Evolutionary conservation across 2,113 vertebrate species (phyloP), one percentile per base, ranked within the genome.

Genomic region (Corydoras sp.): DNA sequence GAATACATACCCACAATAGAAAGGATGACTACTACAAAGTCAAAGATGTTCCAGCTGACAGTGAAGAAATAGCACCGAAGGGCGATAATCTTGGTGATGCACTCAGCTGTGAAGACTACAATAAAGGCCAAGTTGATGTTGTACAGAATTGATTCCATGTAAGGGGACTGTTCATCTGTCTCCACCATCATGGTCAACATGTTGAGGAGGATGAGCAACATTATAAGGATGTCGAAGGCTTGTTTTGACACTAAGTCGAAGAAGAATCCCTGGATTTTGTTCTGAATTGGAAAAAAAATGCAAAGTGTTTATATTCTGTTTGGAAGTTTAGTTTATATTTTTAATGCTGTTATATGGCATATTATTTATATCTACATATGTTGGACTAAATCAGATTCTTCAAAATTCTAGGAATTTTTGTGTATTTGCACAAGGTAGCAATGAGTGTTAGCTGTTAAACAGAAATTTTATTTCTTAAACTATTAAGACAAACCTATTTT

Each of bases 121-220:
- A 99, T 94, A 72, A 99, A 99, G 77, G 91, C 92, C 88, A 98
- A 88, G 86, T 99, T 99, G 89, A 98, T 86, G 79, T 95, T 93
- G 80, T 94, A 82, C 7, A 98, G 89, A 83, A 96, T 93, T 54
- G 82, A 81, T 78, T 96, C 88, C 87, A 94, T 95, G 66, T 89
- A 85, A 0, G 86, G 79, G 15, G 93, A 90, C 88, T 98, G 96
- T 79, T 99, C 94, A 49, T 99, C 97, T 0, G 95, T 98, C 87
- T 99, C 97, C 85, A 98, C 97, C 97, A 99, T 99, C 97, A 99
- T 99, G 77, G 97, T 98, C 78, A 98, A 89, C 97, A 98, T 99
- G 87, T 99, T 99, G 75, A 99, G 77, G 81, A 95, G 93, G 87
- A 99, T 99, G 74, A 99, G 91, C 62, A 98, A 89, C 97, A 98